A percentile compares a stretch with the other conserved stretches of the same genome.
Evolutionary conservation across 2,888 invertebrate species (phyloP).

Genomic region (Polymixis flavicincta): DNA sequence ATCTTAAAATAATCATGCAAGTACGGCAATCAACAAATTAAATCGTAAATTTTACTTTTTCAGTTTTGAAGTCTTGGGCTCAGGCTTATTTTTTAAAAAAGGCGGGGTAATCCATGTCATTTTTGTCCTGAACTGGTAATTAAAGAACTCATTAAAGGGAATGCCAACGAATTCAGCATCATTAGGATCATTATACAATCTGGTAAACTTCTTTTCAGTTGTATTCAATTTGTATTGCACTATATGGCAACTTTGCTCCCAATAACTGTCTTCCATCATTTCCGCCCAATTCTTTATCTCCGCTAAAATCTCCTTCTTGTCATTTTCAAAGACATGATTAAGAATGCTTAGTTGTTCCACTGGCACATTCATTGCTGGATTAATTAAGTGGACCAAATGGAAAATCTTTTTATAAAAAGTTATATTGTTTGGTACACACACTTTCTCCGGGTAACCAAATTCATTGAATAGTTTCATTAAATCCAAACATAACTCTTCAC

Average conservation of each 20-base stretch:
- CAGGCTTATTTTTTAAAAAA: background rate
- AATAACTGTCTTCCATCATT: background rate
- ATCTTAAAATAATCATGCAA: background rate
- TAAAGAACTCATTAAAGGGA: conserved; percentile 48
- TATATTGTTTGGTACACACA: conserved; percentile 26
- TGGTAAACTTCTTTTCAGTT: conserved; percentile 16
- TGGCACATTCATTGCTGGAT: background rate
- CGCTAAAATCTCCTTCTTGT: conserved; percentile 24
- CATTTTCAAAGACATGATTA: conserved; percentile 21
- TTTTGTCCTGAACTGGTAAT: conserved; percentile 1
- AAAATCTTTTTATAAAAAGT: conserved; percentile 9
- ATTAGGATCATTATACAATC: background rate
- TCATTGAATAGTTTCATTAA: conserved; percentile 41
- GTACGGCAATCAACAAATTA: background rate
- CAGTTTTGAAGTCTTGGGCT: background rate
- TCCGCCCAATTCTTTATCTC: conserved; percentile 28
- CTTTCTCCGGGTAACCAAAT: conserved; percentile 48
- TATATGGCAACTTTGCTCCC: conserved; percentile 51
- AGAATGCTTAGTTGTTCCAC: background rate
- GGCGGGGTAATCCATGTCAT: conserved; percentile 24
- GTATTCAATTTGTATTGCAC: conserved; percentile 59
- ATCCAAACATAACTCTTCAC: conserved; percentile 38
- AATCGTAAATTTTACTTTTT: background rate
- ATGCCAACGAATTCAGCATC: conserved; percentile 6
- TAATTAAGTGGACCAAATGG: background rate